These are phyloP conservation scores for Phrynosoma platyrhinos DNA, from an alignment of 2,113 vertebrate genomes.

Conservation along the genomic window DNA sequence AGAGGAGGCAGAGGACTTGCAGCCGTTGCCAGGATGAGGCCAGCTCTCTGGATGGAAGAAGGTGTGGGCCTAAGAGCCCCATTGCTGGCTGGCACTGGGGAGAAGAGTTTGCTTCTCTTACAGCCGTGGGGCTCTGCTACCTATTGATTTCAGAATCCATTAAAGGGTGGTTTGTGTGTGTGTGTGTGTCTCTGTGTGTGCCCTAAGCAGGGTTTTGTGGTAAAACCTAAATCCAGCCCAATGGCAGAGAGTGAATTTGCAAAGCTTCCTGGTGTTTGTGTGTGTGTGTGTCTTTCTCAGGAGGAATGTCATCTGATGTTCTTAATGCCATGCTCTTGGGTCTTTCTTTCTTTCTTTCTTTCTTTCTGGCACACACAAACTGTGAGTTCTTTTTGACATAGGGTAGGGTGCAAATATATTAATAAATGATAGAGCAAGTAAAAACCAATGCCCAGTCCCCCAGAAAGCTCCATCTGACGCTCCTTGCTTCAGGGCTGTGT, in stretches of 20 bases:
- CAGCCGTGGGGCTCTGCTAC: constrained; percentile 25
- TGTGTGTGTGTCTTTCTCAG: constrained; percentile 43
- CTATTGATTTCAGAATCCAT: constrained; percentile 64
- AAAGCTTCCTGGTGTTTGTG: constrained; percentile 27
- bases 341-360: too few species aligned
- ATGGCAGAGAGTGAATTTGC: constrained; percentile 35
- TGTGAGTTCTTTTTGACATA: too few species aligned
- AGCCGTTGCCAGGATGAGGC: too few species aligned
- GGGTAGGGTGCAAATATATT: too few species aligned
- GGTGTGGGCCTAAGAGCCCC: background rate
- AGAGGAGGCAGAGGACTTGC: background rate
- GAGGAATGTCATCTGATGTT: constrained; percentile 50
- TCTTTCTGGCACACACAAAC: too few species aligned
- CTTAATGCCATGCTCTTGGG: constrained; percentile 29
- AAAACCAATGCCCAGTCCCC: too few species aligned
- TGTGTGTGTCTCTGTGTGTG: constrained; percentile 34
- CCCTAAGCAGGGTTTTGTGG: constrained; percentile 72
- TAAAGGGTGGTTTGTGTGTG: constrained; percentile 50
- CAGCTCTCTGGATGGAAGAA: background rate
- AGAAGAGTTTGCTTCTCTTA: constrained; percentile 24
- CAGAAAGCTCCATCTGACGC: too few species aligned
- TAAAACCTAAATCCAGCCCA: constrained; percentile 63
- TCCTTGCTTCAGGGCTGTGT: too few species aligned
- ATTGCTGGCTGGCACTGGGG: background rate
- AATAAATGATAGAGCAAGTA: too few species aligned